Conservation (phyloP, 35 echinoderm and acorn worm genomes). For the Strongylocentrotus purpuratus region DNA sequence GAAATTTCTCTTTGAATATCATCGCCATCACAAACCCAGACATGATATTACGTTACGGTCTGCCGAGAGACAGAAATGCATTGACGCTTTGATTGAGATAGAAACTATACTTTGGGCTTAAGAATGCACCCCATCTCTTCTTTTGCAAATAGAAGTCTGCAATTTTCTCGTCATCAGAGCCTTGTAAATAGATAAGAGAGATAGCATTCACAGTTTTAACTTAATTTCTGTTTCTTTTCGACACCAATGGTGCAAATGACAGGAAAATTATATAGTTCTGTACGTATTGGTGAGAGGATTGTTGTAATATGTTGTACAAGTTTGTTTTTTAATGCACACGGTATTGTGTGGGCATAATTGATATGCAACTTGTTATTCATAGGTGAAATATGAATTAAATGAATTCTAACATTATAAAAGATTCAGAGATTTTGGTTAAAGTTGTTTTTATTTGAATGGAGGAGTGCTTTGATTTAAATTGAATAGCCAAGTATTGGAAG, state of each 20-base stretch:
- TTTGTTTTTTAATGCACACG: background rate
- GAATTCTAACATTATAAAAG: background rate
- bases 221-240: background rate
- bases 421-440: background rate
- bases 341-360: background rate
- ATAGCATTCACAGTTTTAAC: background rate
- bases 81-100: background rate
- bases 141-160: background rate
- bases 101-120: background rate
- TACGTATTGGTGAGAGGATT: background rate
- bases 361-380: background rate
- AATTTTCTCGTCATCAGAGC: background rate
- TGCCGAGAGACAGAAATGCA: background rate
- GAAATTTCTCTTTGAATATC: background rate
- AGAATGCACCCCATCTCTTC: background rate
- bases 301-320: constrained; percentile 12
- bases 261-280: background rate
- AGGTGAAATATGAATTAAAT: constrained; percentile 9
- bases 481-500: too few species aligned
- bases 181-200: background rate
- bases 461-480: too few species aligned
- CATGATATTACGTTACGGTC: background rate
- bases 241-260: background rate
- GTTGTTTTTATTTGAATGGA: background rate
- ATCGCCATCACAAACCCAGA: background rate